Evolutionary conservation across 2,888 invertebrate species (phyloP).

Genomic region (Phengaris arion): DNA sequence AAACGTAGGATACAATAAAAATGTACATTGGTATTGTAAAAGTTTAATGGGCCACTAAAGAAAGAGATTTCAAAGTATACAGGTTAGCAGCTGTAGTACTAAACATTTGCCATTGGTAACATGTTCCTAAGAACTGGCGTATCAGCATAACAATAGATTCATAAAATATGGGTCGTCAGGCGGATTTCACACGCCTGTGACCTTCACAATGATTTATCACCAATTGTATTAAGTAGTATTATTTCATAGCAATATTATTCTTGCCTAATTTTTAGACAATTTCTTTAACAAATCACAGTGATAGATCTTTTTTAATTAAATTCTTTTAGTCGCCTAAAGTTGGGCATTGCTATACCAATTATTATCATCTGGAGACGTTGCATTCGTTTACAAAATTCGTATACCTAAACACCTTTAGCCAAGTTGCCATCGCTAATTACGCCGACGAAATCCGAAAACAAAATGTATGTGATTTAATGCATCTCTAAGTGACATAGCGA

Average conservation of each 20-base stretch:
- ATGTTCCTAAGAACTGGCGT: conserved; percentile 26
- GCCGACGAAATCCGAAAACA: too few species aligned
- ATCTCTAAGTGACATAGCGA: too few species aligned
- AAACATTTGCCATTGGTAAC: conserved; percentile 16
- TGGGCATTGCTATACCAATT: background rate
- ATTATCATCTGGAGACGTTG: too few species aligned
- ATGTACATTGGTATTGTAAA: conserved; percentile 17
- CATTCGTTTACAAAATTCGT: too few species aligned
- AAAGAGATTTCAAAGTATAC: background rate
- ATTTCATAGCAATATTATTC: conserved; percentile 22
- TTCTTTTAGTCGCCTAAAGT: conserved; percentile 2
- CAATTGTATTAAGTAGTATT: conserved; percentile 9
- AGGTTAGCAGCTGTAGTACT: background rate
- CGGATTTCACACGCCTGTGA: conserved; percentile 4
- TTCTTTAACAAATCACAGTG: conserved; percentile 15
- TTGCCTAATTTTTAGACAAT: conserved; percentile 20
- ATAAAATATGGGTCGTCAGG: conserved; percentile 1
- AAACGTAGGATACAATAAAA: conserved; percentile 13
- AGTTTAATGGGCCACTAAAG: background rate
- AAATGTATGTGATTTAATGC: too few species aligned
- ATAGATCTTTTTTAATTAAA: conserved; percentile 13
- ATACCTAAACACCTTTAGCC: too few species aligned
- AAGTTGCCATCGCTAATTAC: too few species aligned
- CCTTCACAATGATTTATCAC: conserved; percentile 10
- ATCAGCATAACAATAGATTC: background rate